Base-by-base conservation (phyloP, 2,797 vertebrate species). In the Oreonectes daqikongensis region DNA sequence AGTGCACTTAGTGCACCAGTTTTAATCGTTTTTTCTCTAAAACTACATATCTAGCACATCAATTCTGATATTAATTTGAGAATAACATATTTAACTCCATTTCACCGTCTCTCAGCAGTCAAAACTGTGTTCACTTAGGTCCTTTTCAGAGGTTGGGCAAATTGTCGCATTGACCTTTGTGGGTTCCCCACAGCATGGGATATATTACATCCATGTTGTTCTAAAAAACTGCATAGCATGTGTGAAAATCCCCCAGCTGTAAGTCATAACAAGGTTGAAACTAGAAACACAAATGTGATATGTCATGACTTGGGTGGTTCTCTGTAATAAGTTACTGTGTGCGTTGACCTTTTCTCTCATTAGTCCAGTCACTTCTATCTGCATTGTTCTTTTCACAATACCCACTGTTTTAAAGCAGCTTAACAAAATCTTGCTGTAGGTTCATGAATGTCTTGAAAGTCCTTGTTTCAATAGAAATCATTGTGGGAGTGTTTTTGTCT, bases 131-230 rank as follows among this genome's bases (percentile, higher is more conserved):
- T 76, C 46, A 53, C 44, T 50, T 3, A 38, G 28, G 26, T 15
- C n/a, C 18, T 11, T 50, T 57, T 24, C 2, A 59, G 32, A 32
- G 57, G 17, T 52, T 67, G 14, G 46, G 52, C 55, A 64, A 46
- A 44, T 77, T 44, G 30, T 57, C 48, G 24, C n/a, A 55, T 69
- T 17, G 59, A 50, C 44, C 44, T 72, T 66, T 66, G 52, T 65
- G 28, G 26, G 9, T 65, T 66, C 38, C 5, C 38, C 28, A 6
- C 26, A 55, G 20, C 24, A 26, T 26, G 26, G 12, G 9, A 42
- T 40, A 42, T 14, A 8, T 71, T 28, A 30, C 18, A 44, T 64
- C 15, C 1, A 5, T 7, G 28, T 44, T 44, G 26, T 22, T 44
- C 38, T 52, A n/a, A 64, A n/a, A 52, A 26, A 35, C 17, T 14